Conservation (phyloP, 2,113 vertebrate species). For the Scalopus aquaticus region DNA sequence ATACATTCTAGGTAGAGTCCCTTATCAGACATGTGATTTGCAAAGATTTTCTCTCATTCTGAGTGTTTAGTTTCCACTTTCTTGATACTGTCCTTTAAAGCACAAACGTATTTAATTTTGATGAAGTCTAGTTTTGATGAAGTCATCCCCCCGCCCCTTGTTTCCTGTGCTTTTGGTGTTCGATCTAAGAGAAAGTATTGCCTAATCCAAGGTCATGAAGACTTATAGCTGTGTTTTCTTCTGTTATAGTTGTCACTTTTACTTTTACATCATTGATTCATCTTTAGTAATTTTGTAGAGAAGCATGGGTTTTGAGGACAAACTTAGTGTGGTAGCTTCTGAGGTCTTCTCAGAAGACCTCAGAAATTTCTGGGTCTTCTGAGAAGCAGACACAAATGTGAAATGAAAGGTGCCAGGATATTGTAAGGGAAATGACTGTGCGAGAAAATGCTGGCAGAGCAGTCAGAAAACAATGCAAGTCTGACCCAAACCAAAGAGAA, state of each 20-base stretch:
- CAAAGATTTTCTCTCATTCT: neutral
- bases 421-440: neutral
- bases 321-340: neutral
- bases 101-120: conserved; percentile 5
- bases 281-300: conserved; percentile 14
- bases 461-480: neutral
- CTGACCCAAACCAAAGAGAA: neutral
- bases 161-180: neutral
- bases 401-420: neutral
- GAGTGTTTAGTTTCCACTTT: neutral
- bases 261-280: neutral
- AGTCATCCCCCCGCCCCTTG: neutral
- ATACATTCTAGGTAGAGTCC: neutral
- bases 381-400: neutral
- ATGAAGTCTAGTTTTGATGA: neutral
- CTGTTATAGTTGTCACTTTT: neutral
- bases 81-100: neutral
- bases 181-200: neutral
- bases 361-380: too few relatives aligned
- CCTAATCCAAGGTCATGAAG: neutral
- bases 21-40: neutral
- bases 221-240: neutral
- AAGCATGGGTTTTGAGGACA: neutral
- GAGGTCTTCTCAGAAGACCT: conserved; percentile 1
- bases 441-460: neutral